Percentiles rank a stretch among this genome's conserved stretches.
These are phyloP conservation scores for Microctenopoma lineatum DNA, from an alignment of 2,797 vertebrate species.

Conservation along the genomic window DNA sequence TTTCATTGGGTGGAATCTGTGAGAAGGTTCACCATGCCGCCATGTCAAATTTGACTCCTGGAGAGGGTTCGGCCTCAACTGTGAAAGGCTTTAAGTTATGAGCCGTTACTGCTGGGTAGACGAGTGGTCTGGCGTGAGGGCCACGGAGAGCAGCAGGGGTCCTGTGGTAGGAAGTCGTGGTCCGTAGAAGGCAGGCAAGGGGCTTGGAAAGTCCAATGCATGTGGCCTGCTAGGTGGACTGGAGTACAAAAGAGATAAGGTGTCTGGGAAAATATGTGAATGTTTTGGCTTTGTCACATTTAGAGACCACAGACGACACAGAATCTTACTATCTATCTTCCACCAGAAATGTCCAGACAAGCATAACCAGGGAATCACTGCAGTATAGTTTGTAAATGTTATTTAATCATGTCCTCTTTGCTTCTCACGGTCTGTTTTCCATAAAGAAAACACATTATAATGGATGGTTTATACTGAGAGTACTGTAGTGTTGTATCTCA, in stretches of 20 bases:
- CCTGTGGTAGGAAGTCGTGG: conserved; percentile 76
- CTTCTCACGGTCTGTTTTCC: conserved; percentile 30
- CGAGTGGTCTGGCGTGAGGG: conserved; percentile 63
- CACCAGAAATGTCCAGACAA: conserved; percentile 45
- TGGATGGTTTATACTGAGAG: conserved; percentile 9
- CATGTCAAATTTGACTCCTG: conserved; percentile 62
- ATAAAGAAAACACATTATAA: conserved; percentile 14
- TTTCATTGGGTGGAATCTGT: conserved; percentile 49
- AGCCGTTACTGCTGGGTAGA: conserved; percentile 65
- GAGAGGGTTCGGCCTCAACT: conserved; percentile 53
- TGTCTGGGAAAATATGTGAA: conserved; percentile 74
- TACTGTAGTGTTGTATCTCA: conserved; percentile 3
- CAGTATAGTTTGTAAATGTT: conserved; percentile 55
- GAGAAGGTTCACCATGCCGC: conserved; percentile 56
- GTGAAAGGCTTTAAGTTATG: conserved; percentile 56
- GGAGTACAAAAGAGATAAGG: conserved; percentile 57
- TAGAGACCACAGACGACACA: conserved; percentile 58
- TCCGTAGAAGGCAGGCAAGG: conserved; percentile 58
- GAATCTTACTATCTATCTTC: conserved; percentile 59
- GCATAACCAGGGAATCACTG: conserved; percentile 38
- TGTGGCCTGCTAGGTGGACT: conserved; percentile 64
- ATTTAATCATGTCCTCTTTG: conserved; percentile 43
- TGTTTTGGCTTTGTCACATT: conserved; percentile 69
- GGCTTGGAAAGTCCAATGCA: conserved; percentile 70
- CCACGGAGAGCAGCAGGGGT: conserved; percentile 59